phyloP scores from a whole-genome alignment of 2,797 vertebrate genomes.

The Orestias chungarensis region DNA sequence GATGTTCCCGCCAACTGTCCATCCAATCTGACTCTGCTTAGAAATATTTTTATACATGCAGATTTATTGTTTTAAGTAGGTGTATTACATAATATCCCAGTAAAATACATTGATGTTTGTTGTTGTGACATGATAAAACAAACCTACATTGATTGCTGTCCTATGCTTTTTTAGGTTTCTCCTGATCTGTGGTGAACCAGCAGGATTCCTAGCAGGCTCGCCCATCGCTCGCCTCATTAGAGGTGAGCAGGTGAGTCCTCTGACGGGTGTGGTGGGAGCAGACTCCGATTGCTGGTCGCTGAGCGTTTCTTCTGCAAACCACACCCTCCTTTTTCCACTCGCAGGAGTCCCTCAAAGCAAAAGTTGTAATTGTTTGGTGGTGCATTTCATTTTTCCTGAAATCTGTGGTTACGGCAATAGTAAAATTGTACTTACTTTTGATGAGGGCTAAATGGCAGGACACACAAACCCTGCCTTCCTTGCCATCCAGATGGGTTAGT shows the following conservation, averaged over 20 bases:
- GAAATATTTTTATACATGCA: too few species aligned
- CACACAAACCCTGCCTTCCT: conserved; percentile 96
- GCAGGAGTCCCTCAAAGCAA: conserved; percentile 81
- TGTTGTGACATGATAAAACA: background rate
- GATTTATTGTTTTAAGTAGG: background rate
- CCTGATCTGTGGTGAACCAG: conserved; percentile 83
- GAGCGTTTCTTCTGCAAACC: conserved; percentile 96
- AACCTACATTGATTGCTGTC: conserved; percentile 54
- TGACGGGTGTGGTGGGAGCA: conserved; percentile 87
- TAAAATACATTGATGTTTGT: background rate
- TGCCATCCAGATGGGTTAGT: conserved; percentile 94
- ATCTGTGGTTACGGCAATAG: background rate
- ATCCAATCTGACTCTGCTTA: too few species aligned
- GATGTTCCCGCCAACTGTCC: too few species aligned
- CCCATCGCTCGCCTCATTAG: conserved; percentile 70
- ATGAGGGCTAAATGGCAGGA: conserved; percentile 94
- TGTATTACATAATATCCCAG: background rate
- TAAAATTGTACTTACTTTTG: conserved; percentile 84
- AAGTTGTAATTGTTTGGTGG: background rate
- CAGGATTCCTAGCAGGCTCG: conserved; percentile 63
- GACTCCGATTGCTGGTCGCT: conserved; percentile 90
- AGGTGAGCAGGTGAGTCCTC: conserved; percentile 83
- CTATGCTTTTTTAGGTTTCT: conserved; percentile 49
- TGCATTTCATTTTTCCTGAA: background rate
- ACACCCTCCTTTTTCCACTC: conserved; percentile 93